phyloP scores from a whole-genome alignment of 2,113 vertebrate genomes.

The Grus americana region DNA sequence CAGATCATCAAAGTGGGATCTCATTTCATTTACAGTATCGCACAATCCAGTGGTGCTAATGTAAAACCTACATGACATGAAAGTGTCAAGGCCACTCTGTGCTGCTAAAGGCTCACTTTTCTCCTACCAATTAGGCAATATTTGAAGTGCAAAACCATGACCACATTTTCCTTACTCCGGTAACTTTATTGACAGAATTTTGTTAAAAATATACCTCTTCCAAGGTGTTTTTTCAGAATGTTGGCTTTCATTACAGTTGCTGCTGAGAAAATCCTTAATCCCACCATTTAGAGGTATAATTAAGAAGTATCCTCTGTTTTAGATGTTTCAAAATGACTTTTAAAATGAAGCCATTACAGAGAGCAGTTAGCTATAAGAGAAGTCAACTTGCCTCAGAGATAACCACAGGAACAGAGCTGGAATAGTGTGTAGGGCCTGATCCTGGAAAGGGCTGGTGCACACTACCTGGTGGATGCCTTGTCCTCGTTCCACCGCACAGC shows the following conservation, averaged over 20 bases:
- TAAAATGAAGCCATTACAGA: not conserved
- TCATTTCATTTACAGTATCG: slow-evolving; percentile 74
- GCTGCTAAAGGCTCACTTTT: slow-evolving; percentile 71
- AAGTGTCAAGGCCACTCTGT: slow-evolving; percentile 65
- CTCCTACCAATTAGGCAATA: slow-evolving; percentile 67
- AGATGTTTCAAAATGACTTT: slow-evolving; percentile 11
- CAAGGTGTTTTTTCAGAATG: slow-evolving; percentile 1
- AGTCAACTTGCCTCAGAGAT: not conserved
- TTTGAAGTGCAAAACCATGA: slow-evolving; percentile 54
- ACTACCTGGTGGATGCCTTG: not conserved
- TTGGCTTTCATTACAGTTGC: not conserved
- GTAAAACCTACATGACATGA: slow-evolving; percentile 67
- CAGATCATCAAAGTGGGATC: slow-evolving; percentile 71
- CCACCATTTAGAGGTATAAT: not conserved
- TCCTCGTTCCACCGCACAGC: not conserved
- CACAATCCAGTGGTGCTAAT: slow-evolving; percentile 71
- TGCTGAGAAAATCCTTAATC: slow-evolving; percentile 36
- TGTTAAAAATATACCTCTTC: not conserved
- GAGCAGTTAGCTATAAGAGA: not conserved
- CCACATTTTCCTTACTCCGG: slow-evolving; percentile 31
- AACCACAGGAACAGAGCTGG: not conserved
- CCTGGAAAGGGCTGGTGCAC: not conserved
- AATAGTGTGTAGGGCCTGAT: not conserved
- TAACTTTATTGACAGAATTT: slow-evolving; percentile 37
- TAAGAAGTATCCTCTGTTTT: not conserved